These are phyloP conservation scores for Agrypnus murinus DNA, from an alignment of 2,888 invertebrate species.

Conservation along the genomic window DNA sequence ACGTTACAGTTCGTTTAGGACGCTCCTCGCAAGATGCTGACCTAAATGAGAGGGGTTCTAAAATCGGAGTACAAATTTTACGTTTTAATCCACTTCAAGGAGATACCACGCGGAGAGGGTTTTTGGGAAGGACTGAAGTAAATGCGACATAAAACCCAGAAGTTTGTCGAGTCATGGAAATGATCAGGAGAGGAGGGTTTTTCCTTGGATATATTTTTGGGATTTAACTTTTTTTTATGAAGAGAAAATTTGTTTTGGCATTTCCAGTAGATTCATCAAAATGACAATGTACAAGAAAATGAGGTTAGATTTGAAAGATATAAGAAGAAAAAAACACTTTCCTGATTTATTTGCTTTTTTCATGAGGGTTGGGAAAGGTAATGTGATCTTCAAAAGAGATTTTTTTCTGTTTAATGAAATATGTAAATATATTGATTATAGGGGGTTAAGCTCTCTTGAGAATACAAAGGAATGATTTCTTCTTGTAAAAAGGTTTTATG, in stretches of 20 bases:
- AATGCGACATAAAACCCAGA: slow-evolving; percentile 13
- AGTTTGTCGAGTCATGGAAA: slow-evolving; percentile 27
- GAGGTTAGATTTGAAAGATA: too few species aligned
- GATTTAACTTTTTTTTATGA: too few species aligned
- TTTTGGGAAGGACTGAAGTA: neutral
- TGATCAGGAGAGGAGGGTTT: slow-evolving; percentile 10
- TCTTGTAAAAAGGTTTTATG: neutral
- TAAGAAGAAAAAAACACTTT: too few species aligned
- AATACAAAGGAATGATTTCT: neutral
- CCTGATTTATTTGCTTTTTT: too few species aligned
- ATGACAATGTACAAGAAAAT: too few species aligned
- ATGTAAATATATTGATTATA: slow-evolving; percentile 6
- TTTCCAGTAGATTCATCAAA: too few species aligned
- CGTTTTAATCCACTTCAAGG: slow-evolving; percentile 20
- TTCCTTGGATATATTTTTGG: neutral
- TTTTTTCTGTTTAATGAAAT: neutral
- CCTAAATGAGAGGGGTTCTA: slow-evolving; percentile 21
- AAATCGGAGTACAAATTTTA: slow-evolving; percentile 27
- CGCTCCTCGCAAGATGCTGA: slow-evolving; percentile 12
- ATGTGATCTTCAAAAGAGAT: too few species aligned
- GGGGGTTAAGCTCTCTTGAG: neutral
- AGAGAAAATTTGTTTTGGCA: too few species aligned
- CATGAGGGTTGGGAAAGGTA: too few species aligned
- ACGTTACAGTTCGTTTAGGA: slow-evolving; percentile 25
- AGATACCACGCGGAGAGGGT: neutral